Conservation (phyloP, 2,113 vertebrate genomes). For the Myiozetetes cayanensis region DNA sequence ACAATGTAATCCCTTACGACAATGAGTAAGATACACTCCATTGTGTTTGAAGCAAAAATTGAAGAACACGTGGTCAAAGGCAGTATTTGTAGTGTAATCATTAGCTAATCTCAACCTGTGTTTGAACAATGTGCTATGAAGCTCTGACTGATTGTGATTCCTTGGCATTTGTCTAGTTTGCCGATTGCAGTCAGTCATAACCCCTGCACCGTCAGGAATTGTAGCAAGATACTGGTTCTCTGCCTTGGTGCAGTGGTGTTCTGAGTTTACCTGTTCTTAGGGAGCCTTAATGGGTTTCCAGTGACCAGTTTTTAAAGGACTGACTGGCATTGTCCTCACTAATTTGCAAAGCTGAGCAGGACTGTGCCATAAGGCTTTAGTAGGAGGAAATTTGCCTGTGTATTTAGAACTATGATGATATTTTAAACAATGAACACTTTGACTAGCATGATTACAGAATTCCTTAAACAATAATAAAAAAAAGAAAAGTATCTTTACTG, state of each 20-base stretch:
- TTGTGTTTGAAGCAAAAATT: neutral
- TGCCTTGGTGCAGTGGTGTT: neutral
- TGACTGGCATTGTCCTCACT: neutral
- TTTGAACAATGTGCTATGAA: neutral
- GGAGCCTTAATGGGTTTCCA: neutral
- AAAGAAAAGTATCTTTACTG: neutral
- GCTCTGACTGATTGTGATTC: neutral
- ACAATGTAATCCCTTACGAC: neutral
- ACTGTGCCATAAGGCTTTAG: neutral
- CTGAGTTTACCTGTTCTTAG: neutral
- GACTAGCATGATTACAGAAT: neutral
- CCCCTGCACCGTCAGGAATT: neutral
- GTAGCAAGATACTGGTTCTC: neutral
- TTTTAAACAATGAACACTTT: neutral
- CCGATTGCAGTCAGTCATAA: neutral
- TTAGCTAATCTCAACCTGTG: neutral
- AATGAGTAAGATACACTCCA: neutral
- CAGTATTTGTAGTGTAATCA: neutral
- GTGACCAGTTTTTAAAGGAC: neutral
- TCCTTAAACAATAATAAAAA: constrained; percentile 28
- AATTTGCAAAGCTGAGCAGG: neutral
- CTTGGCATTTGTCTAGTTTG: neutral
- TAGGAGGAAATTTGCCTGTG: neutral
- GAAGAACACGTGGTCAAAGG: neutral
- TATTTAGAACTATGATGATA: neutral